Conservation (phyloP, 2,888 invertebrate species). For the Stegophylla sp. region DNA sequence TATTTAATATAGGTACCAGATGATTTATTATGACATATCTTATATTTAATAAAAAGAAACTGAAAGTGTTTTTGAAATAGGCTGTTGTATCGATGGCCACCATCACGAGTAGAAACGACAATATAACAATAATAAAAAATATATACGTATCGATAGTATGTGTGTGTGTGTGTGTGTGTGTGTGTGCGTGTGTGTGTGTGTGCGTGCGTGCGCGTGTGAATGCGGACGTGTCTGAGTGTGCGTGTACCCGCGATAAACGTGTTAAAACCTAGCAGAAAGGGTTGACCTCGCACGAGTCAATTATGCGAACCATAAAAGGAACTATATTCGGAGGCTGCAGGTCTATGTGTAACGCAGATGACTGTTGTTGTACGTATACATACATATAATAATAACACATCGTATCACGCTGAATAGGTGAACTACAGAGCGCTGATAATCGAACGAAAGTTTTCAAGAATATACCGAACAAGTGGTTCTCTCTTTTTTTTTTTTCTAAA, state of each 20-base stretch:
- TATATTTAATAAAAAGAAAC: no score
- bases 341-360: slow-evolving; percentile 14
- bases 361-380: not conserved
- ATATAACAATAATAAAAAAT: not conserved
- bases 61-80: no score
- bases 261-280: slow-evolving; percentile 33
- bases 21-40: no score
- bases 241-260: not conserved
- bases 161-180: not conserved
- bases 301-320: slow-evolving; percentile 54
- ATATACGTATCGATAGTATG: no score
- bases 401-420: not conserved
- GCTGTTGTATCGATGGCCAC: no score
- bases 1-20: no score
- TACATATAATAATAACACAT: not conserved
- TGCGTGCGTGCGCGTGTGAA: not conserved
- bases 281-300: slow-evolving; percentile 51
- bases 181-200: not conserved
- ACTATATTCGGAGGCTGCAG: slow-evolving; percentile 38
- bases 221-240: not conserved
- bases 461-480: no score
- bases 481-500: no score
- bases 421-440: not conserved
- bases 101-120: slow-evolving; percentile 15
- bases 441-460: no score